Evolutionary conservation across 1,140 invertebrate species (phyloP), one percentile per base, ranked within the genome.

Genomic region (Drosophila ananassae): DNA sequence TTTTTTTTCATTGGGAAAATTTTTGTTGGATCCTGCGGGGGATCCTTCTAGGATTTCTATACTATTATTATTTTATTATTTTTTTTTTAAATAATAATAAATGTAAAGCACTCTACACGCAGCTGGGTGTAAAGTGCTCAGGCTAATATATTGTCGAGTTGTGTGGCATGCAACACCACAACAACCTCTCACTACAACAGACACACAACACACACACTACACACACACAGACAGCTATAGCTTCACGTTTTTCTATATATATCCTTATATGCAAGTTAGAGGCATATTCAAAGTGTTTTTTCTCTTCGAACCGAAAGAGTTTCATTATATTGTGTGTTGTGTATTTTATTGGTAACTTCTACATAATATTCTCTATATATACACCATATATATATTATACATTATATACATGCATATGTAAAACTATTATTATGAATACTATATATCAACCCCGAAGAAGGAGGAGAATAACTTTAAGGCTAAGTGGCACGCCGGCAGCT

Each of bases 271-370:
- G 63, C 50, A 7, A 51, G 17, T 8, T 67, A 68, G 30, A 39
- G 24, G 50, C 64, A 69, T 69, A 69, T 32, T 58, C 48, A 8
- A 54, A 24, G 48, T 67, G 25, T 69, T 69, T 37, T 37, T 37
- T 34, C 51, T 41, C 64, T 63, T 63, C 54, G 52, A 74, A 83
- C 67, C 69, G 71, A 85, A 75, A 85, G 80, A 77, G 79, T 90
- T 89, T 89, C 77, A 89, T 71, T 71, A 53, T 17, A 76, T 58
- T 83, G 83, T 89, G 83, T 89, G 81, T 81, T 77, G 81, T 83
- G 77, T 73, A 75, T 85, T 89, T 84, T 83, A 83, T 79, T 78
- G 71, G 69, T 75, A 89, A 73, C 64, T 76, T 75, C 75, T 60
- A 63, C 44, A 71, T 63, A 69, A 69, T 69, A 69, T 69, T 69